Evolutionary conservation across 2,888 invertebrate species (phyloP).

Genomic region (Acholoe squamosa): DNA sequence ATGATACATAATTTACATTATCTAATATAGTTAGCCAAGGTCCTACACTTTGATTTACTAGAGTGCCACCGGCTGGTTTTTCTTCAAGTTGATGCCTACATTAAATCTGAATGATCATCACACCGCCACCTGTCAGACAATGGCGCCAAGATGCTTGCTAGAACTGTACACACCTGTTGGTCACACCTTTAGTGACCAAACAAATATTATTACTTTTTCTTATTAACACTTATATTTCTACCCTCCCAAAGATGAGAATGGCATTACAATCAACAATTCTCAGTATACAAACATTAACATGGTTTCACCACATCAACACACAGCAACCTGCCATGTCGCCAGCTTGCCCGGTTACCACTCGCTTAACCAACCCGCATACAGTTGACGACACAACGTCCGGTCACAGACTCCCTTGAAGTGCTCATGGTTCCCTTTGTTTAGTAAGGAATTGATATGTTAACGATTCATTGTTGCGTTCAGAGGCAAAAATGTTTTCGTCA

Average conservation of each 20-base stretch:
- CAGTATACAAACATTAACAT: slow-evolving; percentile 14
- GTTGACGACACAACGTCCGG: not conserved
- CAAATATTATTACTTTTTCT: not conserved
- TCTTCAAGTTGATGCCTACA: slow-evolving; percentile 5
- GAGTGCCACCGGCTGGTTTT: not conserved
- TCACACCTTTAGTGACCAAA: not conserved
- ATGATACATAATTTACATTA: slow-evolving; percentile 34
- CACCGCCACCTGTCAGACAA: not conserved
- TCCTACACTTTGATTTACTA: not conserved
- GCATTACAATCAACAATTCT: not conserved
- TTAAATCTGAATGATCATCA: not conserved
- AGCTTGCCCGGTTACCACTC: not conserved
- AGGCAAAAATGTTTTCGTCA: not conserved
- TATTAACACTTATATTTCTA: not conserved
- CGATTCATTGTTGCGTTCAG: slow-evolving; percentile 29
- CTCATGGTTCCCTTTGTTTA: no score
- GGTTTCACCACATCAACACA: not conserved
- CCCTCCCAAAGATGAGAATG: not conserved
- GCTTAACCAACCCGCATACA: not conserved
- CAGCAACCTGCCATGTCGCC: not conserved
- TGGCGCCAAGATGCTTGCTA: not conserved
- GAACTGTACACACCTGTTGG: not conserved
- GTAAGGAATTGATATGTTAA: slow-evolving; percentile 12
- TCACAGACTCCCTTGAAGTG: not conserved
- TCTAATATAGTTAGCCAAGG: slow-evolving; percentile 22